Evolutionary conservation across 2,113 vertebrate genomes (phyloP).

Genomic region (Phyllostomus hastatus): DNA sequence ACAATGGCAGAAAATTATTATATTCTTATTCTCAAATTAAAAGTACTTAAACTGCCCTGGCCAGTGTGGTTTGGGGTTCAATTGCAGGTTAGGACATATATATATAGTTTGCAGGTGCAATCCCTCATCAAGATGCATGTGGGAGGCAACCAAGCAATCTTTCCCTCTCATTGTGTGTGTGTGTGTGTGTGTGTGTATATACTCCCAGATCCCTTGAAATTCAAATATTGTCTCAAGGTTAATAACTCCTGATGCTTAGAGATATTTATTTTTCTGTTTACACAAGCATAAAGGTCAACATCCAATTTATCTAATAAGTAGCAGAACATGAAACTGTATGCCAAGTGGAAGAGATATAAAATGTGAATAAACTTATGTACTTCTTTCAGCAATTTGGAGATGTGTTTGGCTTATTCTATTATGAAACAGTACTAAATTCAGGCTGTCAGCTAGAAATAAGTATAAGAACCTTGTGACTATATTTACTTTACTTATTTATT

Average conservation of each 20-base stretch:
- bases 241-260: not conserved
- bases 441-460: not conserved
- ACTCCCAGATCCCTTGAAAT: not conserved
- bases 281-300: not conserved
- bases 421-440: not conserved
- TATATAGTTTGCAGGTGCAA: no score
- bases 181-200: no score
- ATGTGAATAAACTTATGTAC: not conserved
- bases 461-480: not conserved
- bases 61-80: not conserved
- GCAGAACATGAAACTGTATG: not conserved
- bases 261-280: not conserved
- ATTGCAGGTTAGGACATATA: no score
- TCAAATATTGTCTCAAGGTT: not conserved
- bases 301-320: not conserved
- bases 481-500: not conserved
- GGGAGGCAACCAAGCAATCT: no score
- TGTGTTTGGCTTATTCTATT: not conserved
- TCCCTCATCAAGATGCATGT: no score
- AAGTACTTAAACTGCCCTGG: not conserved
- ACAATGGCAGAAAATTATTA: not conserved
- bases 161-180: no score
- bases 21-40: not conserved
- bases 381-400: not conserved
- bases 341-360: not conserved